These are phyloP conservation scores for Cichladusa arquata DNA, from an alignment of 2,113 vertebrate species.

Conservation along the genomic window DNA sequence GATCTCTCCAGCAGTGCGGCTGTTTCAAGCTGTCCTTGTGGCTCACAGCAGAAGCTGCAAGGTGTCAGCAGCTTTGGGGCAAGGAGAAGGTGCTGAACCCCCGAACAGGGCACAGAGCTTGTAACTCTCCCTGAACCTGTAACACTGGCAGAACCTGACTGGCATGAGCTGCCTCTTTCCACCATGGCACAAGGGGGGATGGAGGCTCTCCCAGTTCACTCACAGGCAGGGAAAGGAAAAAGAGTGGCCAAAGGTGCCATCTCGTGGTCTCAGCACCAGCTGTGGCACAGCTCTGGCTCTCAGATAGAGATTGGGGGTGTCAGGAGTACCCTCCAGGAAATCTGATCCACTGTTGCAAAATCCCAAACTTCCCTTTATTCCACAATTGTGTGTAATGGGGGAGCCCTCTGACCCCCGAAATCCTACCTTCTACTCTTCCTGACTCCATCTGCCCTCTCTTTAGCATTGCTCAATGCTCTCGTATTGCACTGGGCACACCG, in stretches of 20 bases:
- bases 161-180: background rate
- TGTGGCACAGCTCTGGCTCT: background rate
- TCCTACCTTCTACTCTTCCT: background rate
- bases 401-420: background rate
- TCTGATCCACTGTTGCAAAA: background rate
- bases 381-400: background rate
- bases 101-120: background rate
- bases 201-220: background rate
- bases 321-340: background rate
- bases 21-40: background rate
- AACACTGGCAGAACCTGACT: background rate
- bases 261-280: background rate
- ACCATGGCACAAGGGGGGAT: rapidly evolving
- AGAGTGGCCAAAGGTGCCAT: background rate
- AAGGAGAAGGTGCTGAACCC: background rate
- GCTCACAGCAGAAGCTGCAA: background rate
- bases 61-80: background rate
- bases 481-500: too few species aligned
- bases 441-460: background rate
- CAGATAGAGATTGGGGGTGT: background rate
- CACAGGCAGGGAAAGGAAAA: background rate
- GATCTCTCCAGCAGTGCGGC: background rate
- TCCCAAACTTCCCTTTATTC: background rate
- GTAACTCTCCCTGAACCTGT: background rate
- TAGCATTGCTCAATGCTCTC: background rate